A percentile compares a stretch with the other conserved stretches of the same genome.
Evolutionary conservation across 2,113 vertebrate genomes (phyloP).

Genomic region (Zeus faber): DNA sequence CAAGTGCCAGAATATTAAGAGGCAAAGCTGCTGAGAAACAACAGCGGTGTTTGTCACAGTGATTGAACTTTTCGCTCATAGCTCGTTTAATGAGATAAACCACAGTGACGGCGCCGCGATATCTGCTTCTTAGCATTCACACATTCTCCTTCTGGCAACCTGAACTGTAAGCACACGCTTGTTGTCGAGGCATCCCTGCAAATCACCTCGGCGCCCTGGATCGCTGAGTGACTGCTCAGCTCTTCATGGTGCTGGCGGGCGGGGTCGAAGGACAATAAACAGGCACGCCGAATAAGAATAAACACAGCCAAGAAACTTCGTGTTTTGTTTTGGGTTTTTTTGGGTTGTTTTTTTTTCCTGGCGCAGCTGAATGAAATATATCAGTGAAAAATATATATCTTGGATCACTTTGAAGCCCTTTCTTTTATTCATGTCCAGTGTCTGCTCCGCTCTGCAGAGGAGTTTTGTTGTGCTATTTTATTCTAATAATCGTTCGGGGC

Average conservation of each 20-base stretch:
- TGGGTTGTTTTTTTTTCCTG: slow-evolving; percentile 10
- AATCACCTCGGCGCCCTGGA: slow-evolving; percentile 30
- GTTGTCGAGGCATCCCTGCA: slow-evolving; percentile 31
- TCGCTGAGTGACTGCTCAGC: slow-evolving; percentile 32
- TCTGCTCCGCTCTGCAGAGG: background rate
- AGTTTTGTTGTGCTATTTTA: too few species aligned
- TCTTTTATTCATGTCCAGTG: background rate
- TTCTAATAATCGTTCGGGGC: too few species aligned
- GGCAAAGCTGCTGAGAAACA: slow-evolving; percentile 12
- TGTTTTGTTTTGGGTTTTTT: too few species aligned
- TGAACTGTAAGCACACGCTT: slow-evolving; percentile 25
- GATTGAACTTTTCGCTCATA: background rate
- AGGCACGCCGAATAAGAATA: slow-evolving; percentile 10
- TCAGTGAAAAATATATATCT: background rate
- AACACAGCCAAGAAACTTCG: slow-evolving; percentile 11
- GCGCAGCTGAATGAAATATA: background rate
- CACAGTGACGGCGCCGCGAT: background rate
- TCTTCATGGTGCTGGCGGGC: slow-evolving; percentile 16
- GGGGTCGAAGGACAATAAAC: slow-evolving; percentile 18
- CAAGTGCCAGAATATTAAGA: slow-evolving; percentile 7
- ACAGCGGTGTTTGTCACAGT: slow-evolving; percentile 1
- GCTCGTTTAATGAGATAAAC: background rate
- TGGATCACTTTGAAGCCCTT: background rate
- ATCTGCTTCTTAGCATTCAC: slow-evolving; percentile 19
- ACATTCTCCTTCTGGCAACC: slow-evolving; percentile 7